Evolutionary conservation across 2,797 vertebrate genomes (phyloP).

Genomic region (Mormyrus proboscirostris): DNA sequence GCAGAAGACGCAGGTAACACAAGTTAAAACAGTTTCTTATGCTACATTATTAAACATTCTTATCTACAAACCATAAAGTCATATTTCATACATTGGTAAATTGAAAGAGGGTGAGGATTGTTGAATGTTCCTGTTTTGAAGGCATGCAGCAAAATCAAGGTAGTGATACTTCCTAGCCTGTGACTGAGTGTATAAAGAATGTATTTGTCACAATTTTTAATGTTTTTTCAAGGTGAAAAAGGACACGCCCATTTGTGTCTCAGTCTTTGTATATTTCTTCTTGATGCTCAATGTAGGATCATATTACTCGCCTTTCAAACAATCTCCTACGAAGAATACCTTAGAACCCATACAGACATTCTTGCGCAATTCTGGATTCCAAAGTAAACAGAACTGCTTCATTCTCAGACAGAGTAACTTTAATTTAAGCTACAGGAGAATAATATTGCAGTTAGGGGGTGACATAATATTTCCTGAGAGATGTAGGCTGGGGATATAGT

Average conservation of each 20-base stretch:
- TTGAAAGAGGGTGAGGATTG: not conserved
- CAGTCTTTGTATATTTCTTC: not conserved
- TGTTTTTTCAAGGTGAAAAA: not conserved
- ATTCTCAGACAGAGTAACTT: constrained; percentile 1
- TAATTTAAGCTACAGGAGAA: constrained; percentile 8
- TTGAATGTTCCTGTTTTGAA: not conserved
- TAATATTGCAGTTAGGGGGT: not conserved
- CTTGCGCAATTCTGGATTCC: not conserved
- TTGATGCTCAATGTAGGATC: not conserved
- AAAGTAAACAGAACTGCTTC: constrained; percentile 11
- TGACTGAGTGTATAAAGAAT: not conserved
- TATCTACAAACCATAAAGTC: not conserved
- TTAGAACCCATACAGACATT: not conserved
- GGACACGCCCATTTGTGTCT: not conserved
- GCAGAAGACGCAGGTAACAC: not conserved
- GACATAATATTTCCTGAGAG: constrained; percentile 12
- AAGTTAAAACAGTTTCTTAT: not conserved
- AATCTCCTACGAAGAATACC: not conserved
- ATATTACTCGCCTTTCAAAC: not conserved
- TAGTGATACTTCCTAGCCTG: not conserved
- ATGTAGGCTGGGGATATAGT: not conserved
- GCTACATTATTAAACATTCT: not conserved
- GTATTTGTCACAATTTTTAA: not conserved
- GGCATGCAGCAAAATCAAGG: not conserved
- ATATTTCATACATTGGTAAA: not conserved